These are phyloP conservation scores for Linhomoeus sp. DNA, from an alignment of 2,888 invertebrate species.

Conservation along the genomic window DNA sequence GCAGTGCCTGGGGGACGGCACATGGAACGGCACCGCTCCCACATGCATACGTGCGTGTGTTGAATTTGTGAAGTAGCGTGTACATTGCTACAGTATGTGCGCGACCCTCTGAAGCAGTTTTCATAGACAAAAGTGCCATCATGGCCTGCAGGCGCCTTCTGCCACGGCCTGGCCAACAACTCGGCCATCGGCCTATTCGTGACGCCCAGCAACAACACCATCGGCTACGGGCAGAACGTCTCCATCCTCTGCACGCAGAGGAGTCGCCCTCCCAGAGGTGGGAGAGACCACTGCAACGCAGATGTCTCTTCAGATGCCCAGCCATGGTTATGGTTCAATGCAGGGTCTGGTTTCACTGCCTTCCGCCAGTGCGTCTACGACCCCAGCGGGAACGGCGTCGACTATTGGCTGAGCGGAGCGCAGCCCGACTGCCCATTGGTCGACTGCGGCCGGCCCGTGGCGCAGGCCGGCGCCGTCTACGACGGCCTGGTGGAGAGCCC, in stretches of 20 bases:
- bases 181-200: conserved; percentile 20
- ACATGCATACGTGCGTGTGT: conserved; percentile 70
- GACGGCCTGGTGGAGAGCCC: conserved; percentile 36
- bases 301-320: background rate
- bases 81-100: too few species aligned
- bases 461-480: conserved; percentile 80
- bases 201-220: conserved; percentile 14
- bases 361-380: conserved; percentile 90
- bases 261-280: conserved; percentile 14
- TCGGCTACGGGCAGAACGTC: conserved; percentile 23
- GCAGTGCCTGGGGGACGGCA: conserved; percentile 66
- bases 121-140: too few species aligned
- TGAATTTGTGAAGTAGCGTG: conserved; percentile 1
- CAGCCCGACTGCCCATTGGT: conserved; percentile 14
- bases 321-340: background rate
- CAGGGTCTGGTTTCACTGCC: conserved; percentile 49
- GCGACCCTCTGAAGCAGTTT: too few species aligned
- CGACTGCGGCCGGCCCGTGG: conserved; percentile 68
- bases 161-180: conserved; percentile 22
- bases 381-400: conserved; percentile 36
- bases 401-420: conserved; percentile 27
- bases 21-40: conserved; percentile 80
- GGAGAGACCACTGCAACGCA: background rate
- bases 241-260: conserved; percentile 19
- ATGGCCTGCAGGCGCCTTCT: conserved; percentile 20